Evolutionary conservation across 2,113 vertebrate species (phyloP).

Genomic region (Leiothrix lutea): DNA sequence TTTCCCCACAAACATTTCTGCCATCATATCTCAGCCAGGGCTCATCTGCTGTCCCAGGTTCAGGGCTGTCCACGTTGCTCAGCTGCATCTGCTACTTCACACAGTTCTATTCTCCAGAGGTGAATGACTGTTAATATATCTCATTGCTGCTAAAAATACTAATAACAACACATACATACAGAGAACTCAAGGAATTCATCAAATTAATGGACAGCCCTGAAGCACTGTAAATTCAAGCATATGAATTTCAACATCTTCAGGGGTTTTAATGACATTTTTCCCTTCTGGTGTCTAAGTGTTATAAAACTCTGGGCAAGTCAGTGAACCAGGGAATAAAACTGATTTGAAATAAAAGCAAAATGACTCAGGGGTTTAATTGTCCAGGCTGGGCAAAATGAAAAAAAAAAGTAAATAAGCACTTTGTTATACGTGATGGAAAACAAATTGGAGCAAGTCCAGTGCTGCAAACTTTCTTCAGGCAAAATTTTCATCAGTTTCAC

Average conservation of each 20-base stretch:
- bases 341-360: slow-evolving; percentile 51
- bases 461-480: slow-evolving; percentile 32
- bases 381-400: neutral
- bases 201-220: slow-evolving; percentile 25
- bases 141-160: neutral
- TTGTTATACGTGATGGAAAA: slow-evolving; percentile 42
- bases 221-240: slow-evolving; percentile 32
- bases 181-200: slow-evolving; percentile 32
- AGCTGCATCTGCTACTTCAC: neutral
- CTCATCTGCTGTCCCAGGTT: neutral
- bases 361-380: slow-evolving; percentile 56
- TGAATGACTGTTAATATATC: neutral
- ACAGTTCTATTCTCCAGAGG: neutral
- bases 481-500: slow-evolving; percentile 36
- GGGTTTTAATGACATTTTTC: slow-evolving; percentile 16
- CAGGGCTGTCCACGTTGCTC: neutral
- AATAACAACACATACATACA: neutral
- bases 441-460: slow-evolving; percentile 7
- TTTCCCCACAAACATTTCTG: neutral
- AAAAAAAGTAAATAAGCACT: slow-evolving; percentile 37
- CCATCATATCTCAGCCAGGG: neutral
- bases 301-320: slow-evolving; percentile 15
- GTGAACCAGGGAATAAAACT: neutral
- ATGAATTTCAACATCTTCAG: slow-evolving; percentile 40
- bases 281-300: slow-evolving; percentile 9